Percentiles rank a stretch among this genome's conserved stretches.
phyloP scores from a whole-genome alignment of 2,113 vertebrate species.

The Gnathonemus echidnorhynchus region DNA sequence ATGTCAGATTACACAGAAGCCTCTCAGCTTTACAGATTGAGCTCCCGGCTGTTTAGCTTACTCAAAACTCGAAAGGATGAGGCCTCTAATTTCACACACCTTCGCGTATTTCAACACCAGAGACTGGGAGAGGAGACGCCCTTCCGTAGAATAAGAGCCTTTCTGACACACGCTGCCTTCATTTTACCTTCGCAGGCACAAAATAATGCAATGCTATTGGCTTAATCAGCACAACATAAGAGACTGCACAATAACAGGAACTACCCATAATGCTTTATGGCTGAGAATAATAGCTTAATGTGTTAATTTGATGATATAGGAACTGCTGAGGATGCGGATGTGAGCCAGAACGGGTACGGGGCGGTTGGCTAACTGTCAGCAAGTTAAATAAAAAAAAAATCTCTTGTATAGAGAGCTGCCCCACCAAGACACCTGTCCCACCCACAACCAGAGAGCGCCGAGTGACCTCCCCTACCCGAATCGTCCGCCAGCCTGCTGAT shows the following conservation, averaged over 20 bases:
- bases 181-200: not conserved
- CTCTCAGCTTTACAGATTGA: not conserved
- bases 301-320: not conserved
- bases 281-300: not conserved
- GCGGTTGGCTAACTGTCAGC: not conserved
- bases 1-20: not conserved
- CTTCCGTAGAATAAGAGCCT: not conserved
- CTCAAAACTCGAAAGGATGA: not conserved
- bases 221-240: not conserved
- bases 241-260: not conserved
- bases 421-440: not conserved
- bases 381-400: not conserved
- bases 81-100: not conserved
- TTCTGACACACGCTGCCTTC: not conserved
- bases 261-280: not conserved
- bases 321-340: not conserved
- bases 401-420: not conserved
- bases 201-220: not conserved
- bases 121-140: not conserved
- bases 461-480: conserved; percentile 60
- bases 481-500: conserved; percentile 81
- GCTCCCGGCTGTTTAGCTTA: not conserved
- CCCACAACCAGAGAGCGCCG: not conserved
- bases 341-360: not conserved
- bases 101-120: not conserved